Evolutionary conservation across 2,888 invertebrate genomes (phyloP), one percentile per base, ranked within the genome.

Genomic region (Cosmorhoe ocellata): DNA sequence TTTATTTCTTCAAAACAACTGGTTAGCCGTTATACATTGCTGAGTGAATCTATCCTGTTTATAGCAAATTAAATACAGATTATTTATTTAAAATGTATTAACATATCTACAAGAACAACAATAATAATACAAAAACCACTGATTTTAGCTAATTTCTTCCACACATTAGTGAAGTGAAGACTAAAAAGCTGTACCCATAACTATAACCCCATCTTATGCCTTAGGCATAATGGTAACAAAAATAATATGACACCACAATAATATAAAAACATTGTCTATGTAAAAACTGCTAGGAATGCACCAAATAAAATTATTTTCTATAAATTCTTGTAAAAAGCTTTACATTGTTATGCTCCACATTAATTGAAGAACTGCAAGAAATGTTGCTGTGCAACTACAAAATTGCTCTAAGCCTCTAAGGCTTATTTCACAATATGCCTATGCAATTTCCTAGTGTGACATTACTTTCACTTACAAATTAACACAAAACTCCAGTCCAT

Each of bases 51-150:
- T n/a, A n/a, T n/a, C n/a, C n/a, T n/a, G n/a, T n/a, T n/a, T n/a
- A n/a, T n/a, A n/a, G n/a, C n/a, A 37, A 31, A 34, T 34, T 24
- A 44, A 34, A 30, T 28, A 40, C 33, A 34, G 14, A 26, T 51
- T 14, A 53, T 63, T 61, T 56, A 56, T 61, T 58, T 41, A 9
- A 45, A 45, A 46, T 46, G 46, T 56, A 58, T 58, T 58, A 61
- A 61, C 59, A 58, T 59, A 58, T 51, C 58, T 53, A 56, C 44
- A 53, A 48, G 14, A 51, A 45, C 36, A 58, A 50, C 30, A 46
- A n/a, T n/a, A 46, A 27, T 39, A 50, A 13, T 32, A 42, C 22
- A 38, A 27, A 51, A 42, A 30, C 45, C 51, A 34, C 12, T 34
- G 8, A 51, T 51, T 28, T 33, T 14, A 43, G 26, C 7, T 34